phyloP scores from a whole-genome alignment of 2,888 invertebrate species.

The Tanypteryx hageni region DNA sequence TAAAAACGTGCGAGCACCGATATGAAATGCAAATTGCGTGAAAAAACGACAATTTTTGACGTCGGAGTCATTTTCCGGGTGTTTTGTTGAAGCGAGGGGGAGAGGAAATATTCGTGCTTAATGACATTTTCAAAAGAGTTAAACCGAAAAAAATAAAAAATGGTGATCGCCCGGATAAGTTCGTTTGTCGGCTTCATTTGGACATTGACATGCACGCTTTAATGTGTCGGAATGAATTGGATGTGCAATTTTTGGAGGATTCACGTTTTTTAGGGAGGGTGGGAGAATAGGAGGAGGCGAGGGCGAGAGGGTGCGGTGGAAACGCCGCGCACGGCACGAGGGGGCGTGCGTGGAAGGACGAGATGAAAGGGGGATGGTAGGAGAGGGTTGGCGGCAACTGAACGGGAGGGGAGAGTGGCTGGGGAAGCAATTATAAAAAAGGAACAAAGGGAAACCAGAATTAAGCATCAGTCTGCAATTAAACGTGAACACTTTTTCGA shows the following conservation, averaged over 20 bases:
- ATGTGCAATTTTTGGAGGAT: slow-evolving; percentile 52
- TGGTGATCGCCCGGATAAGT: slow-evolving; percentile 54
- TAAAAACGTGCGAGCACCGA: slow-evolving; percentile 18
- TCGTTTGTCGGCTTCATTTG: slow-evolving; percentile 63
- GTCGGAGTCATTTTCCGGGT: slow-evolving; percentile 42
- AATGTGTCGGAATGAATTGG: slow-evolving; percentile 63
- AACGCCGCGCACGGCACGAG: background rate
- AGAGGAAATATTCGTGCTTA: slow-evolving; percentile 54
- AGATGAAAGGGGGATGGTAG: background rate
- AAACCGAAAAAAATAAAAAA: slow-evolving; percentile 15
- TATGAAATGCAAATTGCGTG: slow-evolving; percentile 62
- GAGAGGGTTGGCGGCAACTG: background rate
- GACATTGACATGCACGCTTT: slow-evolving; percentile 62
- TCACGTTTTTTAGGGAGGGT: background rate
- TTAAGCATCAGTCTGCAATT: slow-evolving; percentile 52
- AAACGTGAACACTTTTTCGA: slow-evolving; percentile 59
- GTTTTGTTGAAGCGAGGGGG: background rate
- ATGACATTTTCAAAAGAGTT: slow-evolving; percentile 56
- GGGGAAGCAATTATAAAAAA: slow-evolving; percentile 36
- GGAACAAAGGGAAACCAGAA: slow-evolving; percentile 55
- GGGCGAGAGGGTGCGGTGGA: background rate
- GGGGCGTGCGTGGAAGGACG: background rate
- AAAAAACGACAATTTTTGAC: slow-evolving; percentile 43
- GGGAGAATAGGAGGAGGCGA: background rate
- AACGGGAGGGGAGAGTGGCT: background rate